These are phyloP conservation scores for Nanorana parkeri DNA, from an alignment of 2,113 vertebrate species.

Conservation along the genomic window DNA sequence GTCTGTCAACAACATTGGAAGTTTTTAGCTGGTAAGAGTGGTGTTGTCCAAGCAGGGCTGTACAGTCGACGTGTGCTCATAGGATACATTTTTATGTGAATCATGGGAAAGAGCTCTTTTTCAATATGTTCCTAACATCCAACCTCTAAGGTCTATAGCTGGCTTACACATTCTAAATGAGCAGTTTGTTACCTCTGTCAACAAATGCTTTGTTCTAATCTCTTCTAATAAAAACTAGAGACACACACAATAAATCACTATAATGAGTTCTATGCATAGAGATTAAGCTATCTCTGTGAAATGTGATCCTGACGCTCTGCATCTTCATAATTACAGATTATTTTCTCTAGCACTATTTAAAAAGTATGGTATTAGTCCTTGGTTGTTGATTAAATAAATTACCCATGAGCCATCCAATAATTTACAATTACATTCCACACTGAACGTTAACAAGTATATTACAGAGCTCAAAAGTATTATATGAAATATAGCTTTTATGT, in stretches of 20 bases:
- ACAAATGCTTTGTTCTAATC: not conserved
- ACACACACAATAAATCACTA: not conserved
- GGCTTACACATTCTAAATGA: not conserved
- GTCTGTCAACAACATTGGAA: too few species aligned
- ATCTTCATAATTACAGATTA: not conserved
- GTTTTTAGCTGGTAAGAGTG: too few species aligned
- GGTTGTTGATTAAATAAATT: not conserved
- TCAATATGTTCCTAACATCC: too few species aligned
- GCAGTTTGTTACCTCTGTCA: slow-evolving; percentile 2
- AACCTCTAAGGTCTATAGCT: not conserved
- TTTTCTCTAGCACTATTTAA: not conserved
- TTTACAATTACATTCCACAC: slow-evolving; percentile 7
- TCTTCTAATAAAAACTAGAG: not conserved
- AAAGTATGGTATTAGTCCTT: not conserved
- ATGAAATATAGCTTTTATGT: not conserved
- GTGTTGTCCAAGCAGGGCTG: too few species aligned
- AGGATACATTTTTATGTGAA: too few species aligned
- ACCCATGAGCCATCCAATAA: not conserved
- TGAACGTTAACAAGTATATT: not conserved
- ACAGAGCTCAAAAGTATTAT: slow-evolving; percentile 15
- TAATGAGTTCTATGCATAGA: not conserved
- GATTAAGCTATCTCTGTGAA: not conserved
- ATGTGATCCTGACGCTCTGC: not conserved
- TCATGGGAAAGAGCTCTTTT: too few species aligned
- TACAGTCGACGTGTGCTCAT: too few species aligned